Conservation (phyloP, 1,140 invertebrate genomes). For the Uloborus diversus region DNA sequence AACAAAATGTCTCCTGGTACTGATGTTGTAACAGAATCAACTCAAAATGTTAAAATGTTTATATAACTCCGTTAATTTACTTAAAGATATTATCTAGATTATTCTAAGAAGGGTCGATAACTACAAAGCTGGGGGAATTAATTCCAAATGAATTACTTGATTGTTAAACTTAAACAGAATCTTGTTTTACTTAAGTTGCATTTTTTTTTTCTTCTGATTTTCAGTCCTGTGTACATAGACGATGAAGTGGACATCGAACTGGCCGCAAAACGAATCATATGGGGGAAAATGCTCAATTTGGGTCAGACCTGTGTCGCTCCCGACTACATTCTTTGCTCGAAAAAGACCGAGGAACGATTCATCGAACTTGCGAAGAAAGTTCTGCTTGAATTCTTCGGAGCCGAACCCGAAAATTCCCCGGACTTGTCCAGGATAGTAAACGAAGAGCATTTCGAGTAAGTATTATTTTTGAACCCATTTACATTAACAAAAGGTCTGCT, state of each 20-base stretch:
- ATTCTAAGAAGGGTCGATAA: no score
- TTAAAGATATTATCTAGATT: no score
- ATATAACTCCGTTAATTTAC: no score
- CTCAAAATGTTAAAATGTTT: no score
- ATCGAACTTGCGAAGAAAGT: constrained; percentile 64
- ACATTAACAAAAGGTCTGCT: neutral
- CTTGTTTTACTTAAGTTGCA: neutral
- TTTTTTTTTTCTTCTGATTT: neutral
- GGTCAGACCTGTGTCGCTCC: constrained; percentile 73
- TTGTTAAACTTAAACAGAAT: no score
- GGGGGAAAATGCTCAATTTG: constrained; percentile 71
- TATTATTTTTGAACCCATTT: constrained; percentile 31
- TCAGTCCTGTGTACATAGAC: constrained; percentile 65
- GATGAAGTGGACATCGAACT: constrained; percentile 64
- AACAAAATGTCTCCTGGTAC: no score
- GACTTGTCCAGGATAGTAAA: constrained; percentile 70
- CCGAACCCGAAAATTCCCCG: constrained; percentile 63
- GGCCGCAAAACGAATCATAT: constrained; percentile 67
- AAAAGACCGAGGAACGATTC: constrained; percentile 62
- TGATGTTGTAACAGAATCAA: no score
- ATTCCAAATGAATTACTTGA: no score
- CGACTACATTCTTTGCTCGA: constrained; percentile 70
- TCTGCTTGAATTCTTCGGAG: constrained; percentile 67
- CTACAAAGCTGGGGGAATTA: no score
- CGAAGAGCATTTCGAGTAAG: constrained; percentile 66